Percentiles rank a stretch among this genome's conserved stretches.
Evolutionary conservation across 2,113 vertebrate genomes (phyloP).

Genomic region (Parus major): DNA sequence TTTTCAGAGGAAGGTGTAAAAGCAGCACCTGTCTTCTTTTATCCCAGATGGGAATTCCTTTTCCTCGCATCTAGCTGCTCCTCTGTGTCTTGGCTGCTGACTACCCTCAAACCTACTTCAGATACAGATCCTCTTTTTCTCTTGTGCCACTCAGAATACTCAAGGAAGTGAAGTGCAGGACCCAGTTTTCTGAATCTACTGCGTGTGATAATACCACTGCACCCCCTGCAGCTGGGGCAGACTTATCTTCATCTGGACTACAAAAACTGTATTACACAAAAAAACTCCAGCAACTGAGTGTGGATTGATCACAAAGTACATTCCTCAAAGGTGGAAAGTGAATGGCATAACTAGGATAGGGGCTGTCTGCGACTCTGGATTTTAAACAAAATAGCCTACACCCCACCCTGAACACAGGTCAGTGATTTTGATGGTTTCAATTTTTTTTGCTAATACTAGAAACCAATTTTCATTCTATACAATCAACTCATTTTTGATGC

Average conservation of each 20-base stretch:
- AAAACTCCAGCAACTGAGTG: neutral
- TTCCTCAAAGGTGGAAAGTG: neutral
- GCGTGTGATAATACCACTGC: neutral
- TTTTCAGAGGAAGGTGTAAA: neutral
- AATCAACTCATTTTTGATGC: neutral
- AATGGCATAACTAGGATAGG: neutral
- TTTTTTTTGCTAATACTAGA: neutral
- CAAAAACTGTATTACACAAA: neutral
- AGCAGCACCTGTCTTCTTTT: neutral
- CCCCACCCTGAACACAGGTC: neutral
- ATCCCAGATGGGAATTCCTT: neutral
- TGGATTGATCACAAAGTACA: neutral
- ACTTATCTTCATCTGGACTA: neutral
- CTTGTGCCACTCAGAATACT: neutral
- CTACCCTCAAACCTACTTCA: neutral
- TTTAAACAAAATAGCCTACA: neutral
- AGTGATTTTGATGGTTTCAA: neutral
- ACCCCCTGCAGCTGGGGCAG: neutral
- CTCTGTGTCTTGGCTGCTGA: neutral
- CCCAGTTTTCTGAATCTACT: neutral
- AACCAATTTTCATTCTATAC: neutral
- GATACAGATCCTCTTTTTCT: neutral
- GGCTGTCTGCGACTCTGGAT: neutral
- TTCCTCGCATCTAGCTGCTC: neutral
- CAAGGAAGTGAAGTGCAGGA: neutral